Evolutionary conservation across 2,797 vertebrate genomes (phyloP).

Genomic region (Bryconaethiops microstoma): DNA sequence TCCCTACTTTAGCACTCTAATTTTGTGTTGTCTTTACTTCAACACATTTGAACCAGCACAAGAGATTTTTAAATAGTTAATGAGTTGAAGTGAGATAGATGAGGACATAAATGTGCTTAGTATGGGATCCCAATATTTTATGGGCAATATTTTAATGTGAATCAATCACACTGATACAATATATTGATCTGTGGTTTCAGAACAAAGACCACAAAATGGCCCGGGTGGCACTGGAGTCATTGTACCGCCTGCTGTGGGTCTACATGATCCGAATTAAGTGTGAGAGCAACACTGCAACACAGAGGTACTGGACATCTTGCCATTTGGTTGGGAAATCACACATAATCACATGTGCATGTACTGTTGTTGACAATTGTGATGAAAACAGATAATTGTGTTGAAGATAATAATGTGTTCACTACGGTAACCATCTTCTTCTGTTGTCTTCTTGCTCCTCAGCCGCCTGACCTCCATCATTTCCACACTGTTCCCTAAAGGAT

Average conservation of each 20-base stretch:
- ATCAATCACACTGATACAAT: neutral
- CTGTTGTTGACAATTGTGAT: neutral
- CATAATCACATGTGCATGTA: neutral
- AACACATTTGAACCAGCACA: too few relatives aligned
- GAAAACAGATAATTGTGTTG: neutral
- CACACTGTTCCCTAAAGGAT: conserved; percentile 98
- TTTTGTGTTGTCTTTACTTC: too few relatives aligned
- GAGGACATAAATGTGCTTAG: too few relatives aligned
- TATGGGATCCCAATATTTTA: too few relatives aligned
- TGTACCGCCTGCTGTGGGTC: conserved; percentile 97
- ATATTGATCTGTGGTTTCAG: conserved; percentile 67
- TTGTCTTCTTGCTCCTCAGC: conserved; percentile 68
- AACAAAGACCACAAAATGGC: conserved; percentile 99
- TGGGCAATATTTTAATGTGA: too few relatives aligned
- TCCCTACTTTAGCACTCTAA: too few relatives aligned
- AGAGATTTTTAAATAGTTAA: too few relatives aligned
- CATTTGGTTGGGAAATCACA: neutral
- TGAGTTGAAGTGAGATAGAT: too few relatives aligned
- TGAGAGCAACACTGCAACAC: conserved; percentile 98
- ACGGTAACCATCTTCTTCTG: neutral
- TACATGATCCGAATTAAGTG: conserved; percentile 99
- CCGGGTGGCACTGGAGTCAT: conserved; percentile 94
- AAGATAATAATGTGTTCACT: neutral
- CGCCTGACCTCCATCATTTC: conserved; percentile 96
- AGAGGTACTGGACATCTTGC: conserved; percentile 80